Evolutionary conservation across 92 coral and sea anemone species (phyloP), one percentile per base, ranked within the genome.

Genomic region (Zoanthus gigantus): DNA sequence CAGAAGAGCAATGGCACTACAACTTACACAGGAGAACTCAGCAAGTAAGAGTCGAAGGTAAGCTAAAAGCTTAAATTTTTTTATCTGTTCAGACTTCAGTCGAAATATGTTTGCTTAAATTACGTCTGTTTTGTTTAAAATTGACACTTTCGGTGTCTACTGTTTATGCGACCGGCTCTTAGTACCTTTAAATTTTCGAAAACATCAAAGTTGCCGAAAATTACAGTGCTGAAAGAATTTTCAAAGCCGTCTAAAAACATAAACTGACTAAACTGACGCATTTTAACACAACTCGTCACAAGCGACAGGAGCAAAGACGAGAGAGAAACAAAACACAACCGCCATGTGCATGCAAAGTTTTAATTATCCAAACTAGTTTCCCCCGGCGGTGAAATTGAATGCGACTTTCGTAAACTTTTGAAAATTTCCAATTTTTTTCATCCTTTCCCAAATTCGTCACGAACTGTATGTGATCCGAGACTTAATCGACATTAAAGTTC

Each of bases 31-130:
- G 42, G 74, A 71, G 16, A 71, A 71, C 44, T 29, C 74, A 71
- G 74, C 74, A 71, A 71, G 42, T 71, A 71, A 71, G 42, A 71
- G 42, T 71, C 74, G 16, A 71, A 71, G 74, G 74, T 71, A 71
- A 71, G 74, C 45, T 71, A 71, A 71, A 67, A 71, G 42, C 65
- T 57, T 71, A 71, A 31, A 71, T 29, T 10, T 30, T 18, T 30
- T 67, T 18, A 67, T 29, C 45, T 34, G 65, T 57, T 57, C 65
- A 57, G 65, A 71, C 44, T 71, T 71, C 74, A 71, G 74, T 71
- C 17, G 48, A 71, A 30, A 71, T 71, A 71, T 30, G 74, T 71
- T 71, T 30, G 74, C 44, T 71, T 71, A 57, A 57, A 57, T 57
- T 57, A 57, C 16, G 65, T 57, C 65, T 16, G 65, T 57, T 57